A percentile compares a stretch with the other conserved stretches of the same genome.
phyloP scores from a whole-genome alignment of 2,888 invertebrate genomes.

The Microdon myrmicae region DNA sequence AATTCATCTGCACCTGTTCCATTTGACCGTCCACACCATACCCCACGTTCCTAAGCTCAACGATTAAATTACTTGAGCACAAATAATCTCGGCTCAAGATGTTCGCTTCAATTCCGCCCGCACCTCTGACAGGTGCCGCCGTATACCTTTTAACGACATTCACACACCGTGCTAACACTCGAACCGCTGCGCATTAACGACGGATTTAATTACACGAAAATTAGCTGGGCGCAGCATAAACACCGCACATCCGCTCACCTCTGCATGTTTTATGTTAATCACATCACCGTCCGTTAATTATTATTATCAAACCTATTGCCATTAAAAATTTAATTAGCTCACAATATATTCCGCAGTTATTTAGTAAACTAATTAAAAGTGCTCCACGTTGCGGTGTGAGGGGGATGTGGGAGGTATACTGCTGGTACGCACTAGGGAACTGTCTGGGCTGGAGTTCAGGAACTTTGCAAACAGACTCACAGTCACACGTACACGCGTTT shows the following conservation, averaged over 20 bases:
- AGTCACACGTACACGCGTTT: no score
- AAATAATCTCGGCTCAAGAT: no score
- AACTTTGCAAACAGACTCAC: no score
- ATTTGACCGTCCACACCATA: no score
- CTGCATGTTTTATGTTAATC: conserved; percentile 34
- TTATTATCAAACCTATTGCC: conserved; percentile 45
- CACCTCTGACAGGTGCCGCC: neutral
- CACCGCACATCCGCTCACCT: neutral
- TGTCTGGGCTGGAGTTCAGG: no score
- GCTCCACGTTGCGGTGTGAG: no score
- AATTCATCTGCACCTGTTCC: no score
- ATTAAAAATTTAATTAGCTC: conserved; percentile 52
- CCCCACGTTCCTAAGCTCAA: no score
- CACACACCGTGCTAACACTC: conserved; percentile 1
- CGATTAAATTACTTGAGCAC: no score
- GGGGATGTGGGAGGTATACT: no score
- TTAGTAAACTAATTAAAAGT: conserved; percentile 52
- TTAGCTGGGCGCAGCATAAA: conserved; percentile 11
- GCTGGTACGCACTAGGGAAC: no score
- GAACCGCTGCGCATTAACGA: conserved; percentile 1
- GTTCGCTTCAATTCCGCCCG: conserved; percentile 10
- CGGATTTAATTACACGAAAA: conserved; percentile 19
- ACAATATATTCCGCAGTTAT: conserved; percentile 42
- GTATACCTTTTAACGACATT: no score
- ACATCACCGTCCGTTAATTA: conserved; percentile 42